phyloP scores from a whole-genome alignment of 1,140 invertebrate genomes.

The Meloidogyne hapla region DNA sequence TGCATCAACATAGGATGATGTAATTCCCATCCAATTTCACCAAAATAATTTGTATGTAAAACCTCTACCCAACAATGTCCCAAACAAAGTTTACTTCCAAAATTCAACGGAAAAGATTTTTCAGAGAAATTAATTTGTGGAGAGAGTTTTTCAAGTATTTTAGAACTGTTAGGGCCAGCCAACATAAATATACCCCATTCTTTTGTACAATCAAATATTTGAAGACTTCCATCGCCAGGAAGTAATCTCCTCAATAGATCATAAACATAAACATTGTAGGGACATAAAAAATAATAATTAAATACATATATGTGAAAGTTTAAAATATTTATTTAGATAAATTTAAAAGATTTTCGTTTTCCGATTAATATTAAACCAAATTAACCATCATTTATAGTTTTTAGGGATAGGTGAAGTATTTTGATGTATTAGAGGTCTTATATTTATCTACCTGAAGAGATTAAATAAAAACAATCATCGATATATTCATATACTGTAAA shows the following conservation, averaged over 20 bases:
- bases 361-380: no score
- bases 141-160: neutral
- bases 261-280: neutral
- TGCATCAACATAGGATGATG: conserved; percentile 5
- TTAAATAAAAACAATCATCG: neutral
- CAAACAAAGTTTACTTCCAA: neutral
- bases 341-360: no score
- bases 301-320: no score
- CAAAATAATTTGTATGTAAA: neutral
- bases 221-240: neutral
- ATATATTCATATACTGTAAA: neutral
- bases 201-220: neutral
- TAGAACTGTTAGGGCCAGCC: neutral
- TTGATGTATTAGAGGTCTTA: no score
- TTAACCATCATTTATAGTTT: no score
- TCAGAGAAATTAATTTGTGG: neutral
- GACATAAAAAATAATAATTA: neutral
- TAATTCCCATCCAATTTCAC: neutral
- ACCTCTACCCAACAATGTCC: neutral
- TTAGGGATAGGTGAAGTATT: no score
- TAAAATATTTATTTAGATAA: no score
- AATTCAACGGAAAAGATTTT: neutral
- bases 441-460: neutral
- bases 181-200: neutral
- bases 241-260: neutral